A percentile compares a stretch with the other conserved stretches of the same genome.
Evolutionary conservation across 2,888 invertebrate genomes (phyloP).

Genomic region (Gibbula magus): DNA sequence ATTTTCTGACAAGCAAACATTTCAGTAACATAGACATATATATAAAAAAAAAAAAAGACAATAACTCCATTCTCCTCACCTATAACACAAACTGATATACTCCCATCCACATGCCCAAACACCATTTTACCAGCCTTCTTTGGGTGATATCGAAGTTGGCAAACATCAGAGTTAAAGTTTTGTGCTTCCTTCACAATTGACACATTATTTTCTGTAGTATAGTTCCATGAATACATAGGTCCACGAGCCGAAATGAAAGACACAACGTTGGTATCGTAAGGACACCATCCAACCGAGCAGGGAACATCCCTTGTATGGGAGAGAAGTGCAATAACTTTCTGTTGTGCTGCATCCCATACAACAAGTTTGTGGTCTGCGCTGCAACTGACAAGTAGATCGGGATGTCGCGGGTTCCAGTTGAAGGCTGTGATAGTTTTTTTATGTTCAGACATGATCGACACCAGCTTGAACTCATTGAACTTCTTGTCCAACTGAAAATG

Average conservation of each 20-base stretch:
- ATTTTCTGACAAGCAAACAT: too few relatives aligned
- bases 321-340: conserved; percentile 65
- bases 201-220: conserved; percentile 38
- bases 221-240: conserved; percentile 72
- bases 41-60: neutral
- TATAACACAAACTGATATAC: conserved; percentile 68
- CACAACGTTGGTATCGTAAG: conserved; percentile 60
- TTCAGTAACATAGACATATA: too few relatives aligned
- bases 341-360: conserved; percentile 73
- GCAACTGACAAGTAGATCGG: conserved; percentile 72
- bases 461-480: conserved; percentile 72
- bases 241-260: conserved; percentile 66
- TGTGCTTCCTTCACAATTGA: conserved; percentile 59
- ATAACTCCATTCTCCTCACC: conserved; percentile 52
- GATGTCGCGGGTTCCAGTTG: conserved; percentile 72
- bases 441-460: conserved; percentile 76
- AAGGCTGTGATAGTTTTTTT: conserved; percentile 75
- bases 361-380: conserved; percentile 72
- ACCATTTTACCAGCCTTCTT: conserved; percentile 67
- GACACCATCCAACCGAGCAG: conserved; percentile 71
- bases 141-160: conserved; percentile 72
- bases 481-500: conserved; percentile 68
- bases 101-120: conserved; percentile 74
- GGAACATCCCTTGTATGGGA: conserved; percentile 62
- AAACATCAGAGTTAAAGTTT: conserved; percentile 62